These are phyloP conservation scores for Ditylenchus weischeri DNA, from an alignment of 2,888 invertebrate species.

Conservation along the genomic window DNA sequence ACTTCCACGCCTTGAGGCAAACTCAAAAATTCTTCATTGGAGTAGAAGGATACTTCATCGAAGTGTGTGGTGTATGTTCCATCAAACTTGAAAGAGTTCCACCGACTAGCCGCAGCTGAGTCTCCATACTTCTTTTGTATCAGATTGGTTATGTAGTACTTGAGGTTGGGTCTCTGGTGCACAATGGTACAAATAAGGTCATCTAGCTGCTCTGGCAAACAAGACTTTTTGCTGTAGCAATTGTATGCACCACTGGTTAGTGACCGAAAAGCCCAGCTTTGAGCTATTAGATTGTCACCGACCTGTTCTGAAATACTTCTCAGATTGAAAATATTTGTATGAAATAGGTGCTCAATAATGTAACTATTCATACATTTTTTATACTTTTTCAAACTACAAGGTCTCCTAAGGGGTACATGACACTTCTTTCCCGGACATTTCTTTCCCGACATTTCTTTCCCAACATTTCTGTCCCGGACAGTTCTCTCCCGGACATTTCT, in stretches of 20 bases:
- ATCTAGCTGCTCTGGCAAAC: conserved; percentile 41
- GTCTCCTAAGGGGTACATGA: too few relatives aligned
- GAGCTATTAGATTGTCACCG: conserved; percentile 15
- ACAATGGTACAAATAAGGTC: conserved; percentile 45
- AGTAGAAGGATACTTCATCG: background rate
- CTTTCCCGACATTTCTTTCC: too few relatives aligned
- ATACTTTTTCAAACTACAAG: too few relatives aligned
- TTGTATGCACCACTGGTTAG: conserved; percentile 6
- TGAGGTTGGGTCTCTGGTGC: conserved; percentile 41
- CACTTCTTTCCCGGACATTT: too few relatives aligned
- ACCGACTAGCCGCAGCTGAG: conserved; percentile 2
- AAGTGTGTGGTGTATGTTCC: background rate
- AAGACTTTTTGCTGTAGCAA: conserved; percentile 17
- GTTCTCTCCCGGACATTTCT: too few relatives aligned
- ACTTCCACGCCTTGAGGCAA: conserved; percentile 20
- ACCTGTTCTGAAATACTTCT: background rate
- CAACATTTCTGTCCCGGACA: too few relatives aligned
- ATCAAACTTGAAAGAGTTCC: conserved; percentile 9
- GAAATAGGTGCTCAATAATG: background rate
- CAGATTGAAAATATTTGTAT: background rate
- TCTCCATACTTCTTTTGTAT: conserved; percentile 17
- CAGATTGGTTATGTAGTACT: conserved; percentile 5
- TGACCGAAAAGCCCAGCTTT: conserved; percentile 18
- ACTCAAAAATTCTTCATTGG: conserved; percentile 12
- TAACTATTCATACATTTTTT: too few relatives aligned